Evolutionary conservation across 1,140 invertebrate species (phyloP).

Genomic region (Drosophila biarmipes): DNA sequence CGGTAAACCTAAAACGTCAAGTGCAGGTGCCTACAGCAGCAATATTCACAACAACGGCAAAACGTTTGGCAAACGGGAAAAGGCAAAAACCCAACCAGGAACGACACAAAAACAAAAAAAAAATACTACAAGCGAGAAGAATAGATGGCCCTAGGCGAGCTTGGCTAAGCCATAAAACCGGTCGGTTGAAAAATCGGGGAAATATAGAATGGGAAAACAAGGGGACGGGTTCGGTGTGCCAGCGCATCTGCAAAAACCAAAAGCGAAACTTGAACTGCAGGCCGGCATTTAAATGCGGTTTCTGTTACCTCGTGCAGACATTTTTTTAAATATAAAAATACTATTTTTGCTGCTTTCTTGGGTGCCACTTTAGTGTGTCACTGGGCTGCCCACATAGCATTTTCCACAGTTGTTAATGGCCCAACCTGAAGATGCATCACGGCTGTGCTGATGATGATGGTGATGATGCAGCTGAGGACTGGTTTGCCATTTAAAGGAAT

Average conservation of each 20-base stretch:
- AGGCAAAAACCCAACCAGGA: conserved; percentile 15
- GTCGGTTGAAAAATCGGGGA: conserved; percentile 44
- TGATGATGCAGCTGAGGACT: conserved; percentile 42
- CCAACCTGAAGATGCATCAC: conserved; percentile 59
- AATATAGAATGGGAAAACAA: background rate
- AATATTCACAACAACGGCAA: conserved; percentile 43
- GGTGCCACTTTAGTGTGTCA: conserved; percentile 74
- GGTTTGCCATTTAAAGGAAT: conserved; percentile 79
- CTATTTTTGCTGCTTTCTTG: conserved; percentile 30
- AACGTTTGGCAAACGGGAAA: conserved; percentile 57
- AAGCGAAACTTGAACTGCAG: conserved; percentile 36
- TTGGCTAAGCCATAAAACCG: conserved; percentile 71
- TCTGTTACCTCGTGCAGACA: conserved; percentile 42
- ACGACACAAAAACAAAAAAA: conserved; percentile 1
- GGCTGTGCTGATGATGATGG: conserved; percentile 9
- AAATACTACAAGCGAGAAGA: conserved; percentile 11
- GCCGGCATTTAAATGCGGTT: conserved; percentile 73
- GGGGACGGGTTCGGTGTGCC: conserved; percentile 8
- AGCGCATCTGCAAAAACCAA: conserved; percentile 66
- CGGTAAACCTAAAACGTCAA: conserved; percentile 66
- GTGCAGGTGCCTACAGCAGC: conserved; percentile 65
- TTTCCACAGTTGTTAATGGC: conserved; percentile 71
- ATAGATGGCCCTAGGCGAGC: conserved; percentile 66
- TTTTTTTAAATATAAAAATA: conserved; percentile 18
- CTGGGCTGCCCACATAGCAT: conserved; percentile 75